These are phyloP conservation scores for Nemotelus pantherinus DNA, from an alignment of 2,888 invertebrate genomes.

Conservation along the genomic window DNA sequence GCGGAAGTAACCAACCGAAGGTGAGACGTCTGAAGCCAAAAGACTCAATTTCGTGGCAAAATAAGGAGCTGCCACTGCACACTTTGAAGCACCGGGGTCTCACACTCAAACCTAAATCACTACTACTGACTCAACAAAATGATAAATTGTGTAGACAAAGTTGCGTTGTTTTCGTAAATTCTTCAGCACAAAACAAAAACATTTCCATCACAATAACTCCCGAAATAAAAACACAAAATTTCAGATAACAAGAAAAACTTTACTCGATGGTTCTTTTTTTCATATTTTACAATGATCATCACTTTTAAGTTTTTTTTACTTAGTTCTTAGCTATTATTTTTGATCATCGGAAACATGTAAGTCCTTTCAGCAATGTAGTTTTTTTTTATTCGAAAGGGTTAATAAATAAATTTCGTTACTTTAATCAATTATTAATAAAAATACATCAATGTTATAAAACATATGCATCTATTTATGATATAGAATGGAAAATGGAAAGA, in stretches of 20 bases:
- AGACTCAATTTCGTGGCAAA: too few species aligned
- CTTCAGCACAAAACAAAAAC: too few species aligned
- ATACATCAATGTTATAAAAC: conserved; percentile 29
- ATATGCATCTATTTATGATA: conserved; percentile 1
- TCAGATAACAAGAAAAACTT: conserved; percentile 21
- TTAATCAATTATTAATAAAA: conserved; percentile 42
- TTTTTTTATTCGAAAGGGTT: conserved; percentile 21
- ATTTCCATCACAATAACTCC: too few species aligned
- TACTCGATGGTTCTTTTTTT: conserved; percentile 17
- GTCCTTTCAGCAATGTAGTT: conserved; percentile 9
- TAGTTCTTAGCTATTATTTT: not conserved
- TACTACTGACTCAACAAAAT: too few species aligned
- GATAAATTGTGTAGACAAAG: too few species aligned
- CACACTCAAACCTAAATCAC: too few species aligned
- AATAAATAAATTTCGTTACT: conserved; percentile 42
- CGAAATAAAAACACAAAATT: not conserved
- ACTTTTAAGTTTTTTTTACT: not conserved
- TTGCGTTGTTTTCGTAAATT: too few species aligned
- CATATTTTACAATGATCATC: conserved; percentile 7
- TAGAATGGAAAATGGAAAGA: conserved; percentile 15
- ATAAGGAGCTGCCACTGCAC: too few species aligned
- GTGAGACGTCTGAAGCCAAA: too few species aligned
- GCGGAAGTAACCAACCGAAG: too few species aligned
- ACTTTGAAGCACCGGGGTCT: too few species aligned
- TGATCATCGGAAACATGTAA: not conserved